phyloP scores from a whole-genome alignment of 2,888 invertebrate genomes.

The Pediacus dermestoides region DNA sequence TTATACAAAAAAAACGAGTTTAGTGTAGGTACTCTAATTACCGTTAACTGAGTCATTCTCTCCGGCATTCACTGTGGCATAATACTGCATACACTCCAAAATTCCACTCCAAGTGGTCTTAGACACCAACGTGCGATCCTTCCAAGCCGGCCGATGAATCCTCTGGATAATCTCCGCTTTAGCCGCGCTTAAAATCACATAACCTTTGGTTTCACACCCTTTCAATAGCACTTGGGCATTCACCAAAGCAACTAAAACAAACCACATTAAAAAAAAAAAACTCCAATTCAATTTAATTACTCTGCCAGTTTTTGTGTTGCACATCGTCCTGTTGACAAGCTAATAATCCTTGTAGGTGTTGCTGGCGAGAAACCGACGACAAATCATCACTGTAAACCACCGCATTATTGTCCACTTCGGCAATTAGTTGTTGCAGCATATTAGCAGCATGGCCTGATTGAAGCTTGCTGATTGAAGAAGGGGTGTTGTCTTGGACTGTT shows the following conservation, averaged over 20 bases:
- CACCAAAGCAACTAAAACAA: slow-evolving; percentile 72
- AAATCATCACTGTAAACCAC: slow-evolving; percentile 96
- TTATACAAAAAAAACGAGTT: slow-evolving; percentile 1
- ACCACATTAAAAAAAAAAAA: slow-evolving; percentile 5
- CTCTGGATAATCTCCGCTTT: slow-evolving; percentile 92
- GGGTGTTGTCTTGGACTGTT: slow-evolving; percentile 53
- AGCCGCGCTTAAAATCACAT: slow-evolving; percentile 94
- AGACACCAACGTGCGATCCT: slow-evolving; percentile 78
- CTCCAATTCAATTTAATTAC: slow-evolving; percentile 53
- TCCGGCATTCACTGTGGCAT: slow-evolving; percentile 91
- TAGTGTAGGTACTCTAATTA: slow-evolving; percentile 20
- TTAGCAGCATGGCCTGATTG: slow-evolving; percentile 76
- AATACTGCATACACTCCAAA: slow-evolving; percentile 98
- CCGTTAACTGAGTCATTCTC: slow-evolving; percentile 58
- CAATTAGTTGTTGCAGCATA: slow-evolving; percentile 87
- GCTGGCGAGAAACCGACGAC: slow-evolving; percentile 68
- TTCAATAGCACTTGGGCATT: slow-evolving; percentile 92
- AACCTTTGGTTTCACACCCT: slow-evolving; percentile 95
- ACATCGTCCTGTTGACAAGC: slow-evolving; percentile 90
- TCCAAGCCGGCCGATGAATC: slow-evolving; percentile 81
- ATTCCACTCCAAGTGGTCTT: slow-evolving; percentile 96
- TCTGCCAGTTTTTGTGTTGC: slow-evolving; percentile 90
- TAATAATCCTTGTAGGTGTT: slow-evolving; percentile 78
- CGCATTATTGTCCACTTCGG: slow-evolving; percentile 87
- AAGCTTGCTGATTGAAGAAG: slow-evolving; percentile 60